Evolutionary conservation across 2,113 vertebrate species (phyloP), one percentile per base, ranked within the genome.

Genomic region (Tamias sibiricus): DNA sequence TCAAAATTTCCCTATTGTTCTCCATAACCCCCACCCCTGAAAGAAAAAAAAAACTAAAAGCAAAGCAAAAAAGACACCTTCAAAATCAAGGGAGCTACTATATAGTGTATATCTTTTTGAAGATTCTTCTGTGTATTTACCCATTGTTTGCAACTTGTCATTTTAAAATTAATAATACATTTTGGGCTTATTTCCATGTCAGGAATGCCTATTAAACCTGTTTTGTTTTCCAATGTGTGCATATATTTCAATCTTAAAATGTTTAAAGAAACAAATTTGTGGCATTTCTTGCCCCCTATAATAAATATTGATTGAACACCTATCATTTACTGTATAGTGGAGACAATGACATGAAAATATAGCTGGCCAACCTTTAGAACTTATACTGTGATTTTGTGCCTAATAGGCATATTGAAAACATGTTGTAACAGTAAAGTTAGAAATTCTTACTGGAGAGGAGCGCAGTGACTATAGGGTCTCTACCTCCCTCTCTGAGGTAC

Each of bases 121-220:
- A 88, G 8, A 57, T 59, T 88, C 88, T 75, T 42, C 64, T 74
- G 0, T 92, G 32, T 28, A 69, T 62, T 84, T 80, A 47, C 35
- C 52, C 57, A 16, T 64, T 90, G 49, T 89, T 42, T 84, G 17
- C 2, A 81, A 66, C 12, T 91, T 94, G 42, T 42, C 52, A 37
- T 72, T 92, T 93, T 85, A 22, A 86, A 88, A 90, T 77, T 95
- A 87, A 24, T 91, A 90, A 44, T 74, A 42, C 28, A 40, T 22
- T 79, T 91, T 79, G 64, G 37, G 77, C 52, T 88, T 90, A 42
- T 77, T 90, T 95, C 22, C 59, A 32, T 62, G 6, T 79, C 40
- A 72, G 49, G 52, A 62, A 85, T 71, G 40, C 32, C 30, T 75
- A 74, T 88, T 64, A 81, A 89, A 0, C 10, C 32, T 91, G 20